These are phyloP conservation scores for Dreissena rostriformis DNA, from an alignment of 1,140 invertebrate genomes.

Conservation along the genomic window DNA sequence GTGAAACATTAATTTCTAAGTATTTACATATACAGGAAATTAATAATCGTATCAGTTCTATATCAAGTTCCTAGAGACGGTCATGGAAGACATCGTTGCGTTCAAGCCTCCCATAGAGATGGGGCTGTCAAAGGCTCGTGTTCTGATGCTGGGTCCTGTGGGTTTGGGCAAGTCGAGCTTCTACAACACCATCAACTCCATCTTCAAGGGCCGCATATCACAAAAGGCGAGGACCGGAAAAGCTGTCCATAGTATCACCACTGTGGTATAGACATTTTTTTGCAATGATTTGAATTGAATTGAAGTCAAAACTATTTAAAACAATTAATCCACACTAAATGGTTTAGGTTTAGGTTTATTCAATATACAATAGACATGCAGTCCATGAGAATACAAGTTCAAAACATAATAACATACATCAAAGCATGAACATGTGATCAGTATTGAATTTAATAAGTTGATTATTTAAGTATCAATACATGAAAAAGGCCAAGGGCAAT, in stretches of 20 bases:
- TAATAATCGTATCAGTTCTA: too few species aligned
- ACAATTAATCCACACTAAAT: too few species aligned
- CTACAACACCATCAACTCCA: neutral
- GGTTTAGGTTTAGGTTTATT: neutral
- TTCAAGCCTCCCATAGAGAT: neutral
- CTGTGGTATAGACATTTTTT: neutral
- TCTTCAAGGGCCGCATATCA: slow-evolving; percentile 22
- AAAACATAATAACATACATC: too few species aligned
- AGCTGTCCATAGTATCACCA: slow-evolving; percentile 11
- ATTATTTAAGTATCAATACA: too few species aligned
- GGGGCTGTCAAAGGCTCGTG: neutral
- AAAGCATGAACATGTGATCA: too few species aligned
- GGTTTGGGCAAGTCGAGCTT: neutral
- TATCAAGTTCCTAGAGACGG: slow-evolving; percentile 1
- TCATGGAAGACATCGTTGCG: slow-evolving; percentile 8
- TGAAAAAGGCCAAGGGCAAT: too few species aligned
- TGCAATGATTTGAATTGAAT: too few species aligned
- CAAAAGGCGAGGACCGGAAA: slow-evolving; percentile 5
- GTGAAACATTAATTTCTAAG: too few species aligned
- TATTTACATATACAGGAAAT: too few species aligned
- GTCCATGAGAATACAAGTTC: too few species aligned
- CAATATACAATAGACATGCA: neutral
- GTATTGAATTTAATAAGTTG: too few species aligned
- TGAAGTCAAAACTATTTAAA: neutral
- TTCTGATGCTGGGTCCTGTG: slow-evolving; percentile 26